phyloP scores from a whole-genome alignment of 2,797 vertebrate species.

The Pangasius djambal region DNA sequence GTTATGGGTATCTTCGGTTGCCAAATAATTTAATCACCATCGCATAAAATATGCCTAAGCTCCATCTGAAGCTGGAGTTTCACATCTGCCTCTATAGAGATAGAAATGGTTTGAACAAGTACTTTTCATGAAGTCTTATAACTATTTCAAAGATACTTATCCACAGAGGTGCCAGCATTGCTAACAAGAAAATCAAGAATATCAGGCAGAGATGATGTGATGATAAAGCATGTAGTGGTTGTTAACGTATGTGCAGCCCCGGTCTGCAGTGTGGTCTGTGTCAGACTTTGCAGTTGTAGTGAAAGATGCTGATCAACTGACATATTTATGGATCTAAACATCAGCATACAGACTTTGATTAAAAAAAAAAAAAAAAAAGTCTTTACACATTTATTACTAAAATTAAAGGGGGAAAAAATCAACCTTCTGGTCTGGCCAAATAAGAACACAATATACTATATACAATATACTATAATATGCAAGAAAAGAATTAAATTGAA shows the following conservation, averaged over 20 bases:
- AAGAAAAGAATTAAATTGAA: neutral
- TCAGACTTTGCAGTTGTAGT: neutral
- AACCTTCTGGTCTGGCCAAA: neutral
- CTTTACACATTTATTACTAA: neutral
- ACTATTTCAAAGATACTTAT: neutral
- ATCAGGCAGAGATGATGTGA: neutral
- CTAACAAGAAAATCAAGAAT: neutral
- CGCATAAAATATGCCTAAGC: neutral
- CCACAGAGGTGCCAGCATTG: neutral
- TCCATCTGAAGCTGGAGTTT: neutral
- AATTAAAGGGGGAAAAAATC: neutral
- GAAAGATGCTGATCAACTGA: neutral
- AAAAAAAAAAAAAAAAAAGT: neutral
- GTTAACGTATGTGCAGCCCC: neutral
- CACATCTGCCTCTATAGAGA: neutral
- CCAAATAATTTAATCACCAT: neutral
- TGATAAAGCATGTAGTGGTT: neutral
- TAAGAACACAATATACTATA: neutral
- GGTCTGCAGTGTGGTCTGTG: neutral
- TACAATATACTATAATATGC: no score
- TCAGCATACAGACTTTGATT: neutral
- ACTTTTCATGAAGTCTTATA: neutral
- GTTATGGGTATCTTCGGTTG: neutral
- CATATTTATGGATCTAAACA: neutral
- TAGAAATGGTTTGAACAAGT: neutral